phyloP scores from a whole-genome alignment of 2,888 invertebrate genomes.

The Rosalia funebris region DNA sequence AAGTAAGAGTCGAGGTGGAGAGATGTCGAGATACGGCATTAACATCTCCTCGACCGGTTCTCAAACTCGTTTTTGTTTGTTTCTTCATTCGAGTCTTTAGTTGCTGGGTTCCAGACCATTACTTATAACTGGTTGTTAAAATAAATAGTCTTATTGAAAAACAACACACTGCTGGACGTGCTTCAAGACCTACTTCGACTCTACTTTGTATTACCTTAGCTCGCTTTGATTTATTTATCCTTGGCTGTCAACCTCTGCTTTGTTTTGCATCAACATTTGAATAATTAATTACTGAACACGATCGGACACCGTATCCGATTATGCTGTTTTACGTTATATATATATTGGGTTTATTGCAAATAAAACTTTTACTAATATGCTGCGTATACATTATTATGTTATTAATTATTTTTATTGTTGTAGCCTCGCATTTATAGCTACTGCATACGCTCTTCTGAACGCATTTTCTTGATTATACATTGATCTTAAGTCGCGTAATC shows the following conservation, averaged over 20 bases:
- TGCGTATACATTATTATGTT: no score
- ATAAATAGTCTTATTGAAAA: slow-evolving; percentile 27
- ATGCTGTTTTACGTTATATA: background rate
- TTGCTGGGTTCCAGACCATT: slow-evolving; percentile 14
- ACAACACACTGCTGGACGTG: slow-evolving; percentile 18
- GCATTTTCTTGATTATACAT: no score
- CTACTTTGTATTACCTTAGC: slow-evolving; percentile 7
- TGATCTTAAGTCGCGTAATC: no score
- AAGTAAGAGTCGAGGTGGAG: background rate
- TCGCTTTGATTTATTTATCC: slow-evolving; percentile 21
- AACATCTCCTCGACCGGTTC: slow-evolving; percentile 18
- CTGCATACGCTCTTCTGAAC: no score
- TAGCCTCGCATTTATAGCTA: no score
- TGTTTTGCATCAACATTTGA: slow-evolving; percentile 18
- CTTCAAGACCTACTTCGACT: slow-evolving; percentile 14
- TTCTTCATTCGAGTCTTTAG: slow-evolving; percentile 16
- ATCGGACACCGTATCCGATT: slow-evolving; percentile 10
- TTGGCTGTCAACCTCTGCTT: slow-evolving; percentile 17
- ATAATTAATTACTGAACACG: slow-evolving; percentile 7
- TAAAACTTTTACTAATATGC: slow-evolving; percentile 4
- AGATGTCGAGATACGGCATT: slow-evolving; percentile 20
- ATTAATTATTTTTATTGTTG: no score
- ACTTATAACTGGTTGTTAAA: slow-evolving; percentile 25
- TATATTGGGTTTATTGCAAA: background rate
- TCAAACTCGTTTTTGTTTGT: slow-evolving; percentile 22